Evolutionary conservation across 2,888 invertebrate species (phyloP).

Genomic region (Agrochola circellaris): DNA sequence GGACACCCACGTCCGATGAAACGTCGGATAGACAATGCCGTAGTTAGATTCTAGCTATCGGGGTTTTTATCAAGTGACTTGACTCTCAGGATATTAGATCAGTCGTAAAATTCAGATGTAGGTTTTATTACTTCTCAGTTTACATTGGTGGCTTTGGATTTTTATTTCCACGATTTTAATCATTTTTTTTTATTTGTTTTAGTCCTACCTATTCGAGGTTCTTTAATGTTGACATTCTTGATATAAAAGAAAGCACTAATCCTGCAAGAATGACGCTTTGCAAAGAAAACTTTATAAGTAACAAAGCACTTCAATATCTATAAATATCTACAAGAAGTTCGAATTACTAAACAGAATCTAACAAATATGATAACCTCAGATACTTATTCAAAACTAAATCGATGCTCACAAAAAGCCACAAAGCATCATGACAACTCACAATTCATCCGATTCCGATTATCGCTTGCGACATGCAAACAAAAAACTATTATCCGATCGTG

Average conservation of each 20-base stretch:
- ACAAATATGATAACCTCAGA: background rate
- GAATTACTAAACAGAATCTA: background rate
- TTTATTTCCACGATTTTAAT: slow-evolving; percentile 43
- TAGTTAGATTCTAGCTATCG: slow-evolving; percentile 59
- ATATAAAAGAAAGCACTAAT: background rate
- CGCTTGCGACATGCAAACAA: slow-evolving; percentile 71
- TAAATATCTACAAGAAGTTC: background rate
- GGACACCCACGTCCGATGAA: slow-evolving; percentile 76
- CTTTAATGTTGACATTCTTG: background rate
- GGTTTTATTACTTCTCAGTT: slow-evolving; percentile 64
- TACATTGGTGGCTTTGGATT: slow-evolving; percentile 43
- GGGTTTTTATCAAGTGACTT: slow-evolving; percentile 62
- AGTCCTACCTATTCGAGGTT: background rate
- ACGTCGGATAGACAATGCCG: slow-evolving; percentile 70
- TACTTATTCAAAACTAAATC: slow-evolving; percentile 32
- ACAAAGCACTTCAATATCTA: background rate
- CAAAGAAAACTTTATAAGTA: background rate
- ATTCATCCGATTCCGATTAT: slow-evolving; percentile 50
- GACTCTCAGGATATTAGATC: slow-evolving; percentile 53
- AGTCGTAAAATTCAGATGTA: slow-evolving; percentile 62
- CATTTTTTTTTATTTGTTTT: slow-evolving; percentile 21
- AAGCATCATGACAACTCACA: slow-evolving; percentile 46
- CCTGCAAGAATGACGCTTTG: background rate
- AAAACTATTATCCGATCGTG: slow-evolving; percentile 79
- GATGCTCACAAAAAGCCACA: slow-evolving; percentile 16